These are phyloP conservation scores for Achlya flavicornis DNA, from an alignment of 2,888 invertebrate genomes.

Conservation along the genomic window DNA sequence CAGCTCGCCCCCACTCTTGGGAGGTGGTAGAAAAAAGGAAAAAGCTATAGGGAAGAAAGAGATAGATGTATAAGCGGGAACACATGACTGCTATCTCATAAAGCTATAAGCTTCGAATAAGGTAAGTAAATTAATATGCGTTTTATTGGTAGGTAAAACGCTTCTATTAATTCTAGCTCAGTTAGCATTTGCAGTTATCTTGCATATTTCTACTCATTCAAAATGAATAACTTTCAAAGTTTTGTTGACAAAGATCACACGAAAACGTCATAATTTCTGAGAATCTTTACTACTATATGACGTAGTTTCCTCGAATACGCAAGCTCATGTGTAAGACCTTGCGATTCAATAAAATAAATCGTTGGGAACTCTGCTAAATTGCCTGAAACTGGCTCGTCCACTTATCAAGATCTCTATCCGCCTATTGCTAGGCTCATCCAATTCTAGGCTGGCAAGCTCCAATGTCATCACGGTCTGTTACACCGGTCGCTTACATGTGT, in stretches of 20 bases:
- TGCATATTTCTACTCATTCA: too few species aligned
- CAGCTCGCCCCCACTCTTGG: too few species aligned
- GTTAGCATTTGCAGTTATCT: too few species aligned
- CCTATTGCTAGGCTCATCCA: conserved; percentile 16
- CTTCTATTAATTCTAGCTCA: too few species aligned
- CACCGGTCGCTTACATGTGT: not conserved
- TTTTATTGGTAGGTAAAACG: too few species aligned
- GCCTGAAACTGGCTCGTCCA: conserved; percentile 39
- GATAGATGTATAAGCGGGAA: too few species aligned
- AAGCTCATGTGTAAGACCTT: conserved; percentile 43
- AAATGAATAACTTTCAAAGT: too few species aligned
- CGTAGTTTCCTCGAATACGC: conserved; percentile 11
- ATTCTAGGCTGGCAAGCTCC: conserved; percentile 8
- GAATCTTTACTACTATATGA: not conserved
- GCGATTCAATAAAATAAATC: conserved; percentile 49
- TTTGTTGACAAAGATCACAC: not conserved
- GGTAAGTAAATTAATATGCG: too few species aligned
- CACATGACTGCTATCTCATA: too few species aligned
- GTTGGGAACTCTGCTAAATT: conserved; percentile 39
- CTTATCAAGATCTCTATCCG: conserved; percentile 35
- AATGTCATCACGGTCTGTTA: conserved; percentile 8
- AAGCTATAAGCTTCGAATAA: too few species aligned
- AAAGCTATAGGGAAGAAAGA: too few species aligned
- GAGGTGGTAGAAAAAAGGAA: too few species aligned
- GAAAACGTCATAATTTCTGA: not conserved